Percentiles rank a stretch among this genome's conserved stretches.
phyloP scores from a whole-genome alignment of 2,113 vertebrate genomes.

The Stigmatopora argus region DNA sequence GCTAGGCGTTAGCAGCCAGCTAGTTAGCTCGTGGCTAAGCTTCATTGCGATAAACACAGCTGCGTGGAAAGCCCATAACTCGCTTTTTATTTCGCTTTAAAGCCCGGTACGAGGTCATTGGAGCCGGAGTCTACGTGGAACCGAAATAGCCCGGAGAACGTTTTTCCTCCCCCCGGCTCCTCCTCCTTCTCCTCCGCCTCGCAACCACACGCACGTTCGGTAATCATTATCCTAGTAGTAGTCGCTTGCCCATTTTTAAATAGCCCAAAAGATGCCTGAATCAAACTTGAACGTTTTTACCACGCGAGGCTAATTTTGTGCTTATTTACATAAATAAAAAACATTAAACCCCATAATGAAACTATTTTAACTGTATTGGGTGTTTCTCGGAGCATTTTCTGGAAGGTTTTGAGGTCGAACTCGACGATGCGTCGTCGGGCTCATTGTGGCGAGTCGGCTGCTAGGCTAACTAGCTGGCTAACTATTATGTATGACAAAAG shows the following conservation, averaged over 20 bases:
- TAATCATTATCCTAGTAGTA: conserved; percentile 4
- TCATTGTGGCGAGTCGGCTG: conserved; percentile 54
- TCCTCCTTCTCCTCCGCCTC: not conserved
- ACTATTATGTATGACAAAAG: conserved; percentile 69
- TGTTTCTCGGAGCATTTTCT: not conserved
- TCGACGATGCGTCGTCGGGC: conserved; percentile 4
- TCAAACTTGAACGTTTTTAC: not conserved
- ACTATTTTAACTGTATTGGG: not conserved
- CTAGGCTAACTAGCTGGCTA: conserved; percentile 58
- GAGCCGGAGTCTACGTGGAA: not conserved
- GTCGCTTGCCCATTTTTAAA: not conserved
- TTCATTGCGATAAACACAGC: conserved; percentile 58
- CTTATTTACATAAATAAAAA: not conserved
- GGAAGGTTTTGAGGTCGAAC: not conserved
- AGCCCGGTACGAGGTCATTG: not conserved
- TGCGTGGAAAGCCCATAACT: not conserved
- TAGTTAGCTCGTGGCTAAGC: conserved; percentile 55
- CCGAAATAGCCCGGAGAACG: not conserved
- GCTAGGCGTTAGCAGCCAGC: conserved; percentile 40
- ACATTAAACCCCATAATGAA: too few relatives aligned
- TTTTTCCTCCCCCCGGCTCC: not conserved
- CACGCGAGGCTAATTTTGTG: not conserved
- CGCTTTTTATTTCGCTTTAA: conserved; percentile 2
- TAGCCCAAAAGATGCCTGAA: not conserved
- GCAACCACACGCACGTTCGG: not conserved